Evolutionary conservation across 2,888 invertebrate species (phyloP).

Genomic region (Acanthosepion pharaonis): DNA sequence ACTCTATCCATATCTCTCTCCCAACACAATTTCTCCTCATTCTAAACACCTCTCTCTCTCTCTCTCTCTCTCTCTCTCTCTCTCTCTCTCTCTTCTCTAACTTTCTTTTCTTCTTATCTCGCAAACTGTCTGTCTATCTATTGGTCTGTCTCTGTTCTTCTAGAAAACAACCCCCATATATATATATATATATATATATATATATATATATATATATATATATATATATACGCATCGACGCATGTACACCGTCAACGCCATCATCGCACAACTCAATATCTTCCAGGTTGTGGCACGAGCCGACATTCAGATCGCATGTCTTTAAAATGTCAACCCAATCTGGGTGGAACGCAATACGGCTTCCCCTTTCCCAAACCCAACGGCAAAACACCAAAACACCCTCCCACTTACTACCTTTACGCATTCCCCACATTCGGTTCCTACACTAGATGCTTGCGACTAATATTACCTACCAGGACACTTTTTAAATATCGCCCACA

Average conservation of each 20-base stretch:
- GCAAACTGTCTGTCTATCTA: neutral
- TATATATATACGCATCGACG: neutral
- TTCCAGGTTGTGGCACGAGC: conserved; percentile 33
- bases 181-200: too few relatives aligned
- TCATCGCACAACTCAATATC: neutral
- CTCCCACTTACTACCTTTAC: neutral
- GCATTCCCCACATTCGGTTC: neutral
- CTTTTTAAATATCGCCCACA: neutral
- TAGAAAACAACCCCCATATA: too few relatives aligned
- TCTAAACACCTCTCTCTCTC: neutral
- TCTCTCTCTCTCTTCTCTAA: neutral
- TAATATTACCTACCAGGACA: neutral
- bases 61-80: neutral
- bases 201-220: too few relatives aligned
- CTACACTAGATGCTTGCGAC: neutral
- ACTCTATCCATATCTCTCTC: too few relatives aligned
- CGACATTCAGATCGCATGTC: conserved; percentile 33
- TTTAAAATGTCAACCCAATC: conserved; percentile 22
- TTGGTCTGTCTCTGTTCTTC: neutral
- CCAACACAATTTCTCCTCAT: too few relatives aligned
- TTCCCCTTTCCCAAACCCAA: neutral
- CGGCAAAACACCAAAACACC: neutral
- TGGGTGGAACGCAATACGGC: neutral
- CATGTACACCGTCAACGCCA: neutral
- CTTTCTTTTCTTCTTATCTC: neutral